Evolutionary conservation across 2,113 vertebrate species (phyloP).

Genomic region (Chionis minor): DNA sequence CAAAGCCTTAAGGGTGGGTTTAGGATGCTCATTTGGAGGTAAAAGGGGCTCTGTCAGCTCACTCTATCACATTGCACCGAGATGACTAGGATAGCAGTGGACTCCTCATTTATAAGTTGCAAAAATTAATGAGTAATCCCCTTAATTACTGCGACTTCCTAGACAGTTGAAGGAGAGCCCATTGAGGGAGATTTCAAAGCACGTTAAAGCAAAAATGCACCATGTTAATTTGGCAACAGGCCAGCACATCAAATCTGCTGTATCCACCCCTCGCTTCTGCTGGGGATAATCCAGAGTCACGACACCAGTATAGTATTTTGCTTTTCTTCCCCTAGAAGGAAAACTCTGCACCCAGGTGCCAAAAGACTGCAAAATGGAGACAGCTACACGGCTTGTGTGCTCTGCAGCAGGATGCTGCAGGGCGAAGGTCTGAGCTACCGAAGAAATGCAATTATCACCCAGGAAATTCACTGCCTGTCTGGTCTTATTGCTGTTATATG

Average conservation of each 20-base stretch:
- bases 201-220: neutral
- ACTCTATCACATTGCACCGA: neutral
- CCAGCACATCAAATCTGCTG: neutral
- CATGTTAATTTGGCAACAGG: neutral
- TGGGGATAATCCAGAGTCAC: neutral
- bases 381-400: neutral
- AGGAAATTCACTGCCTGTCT: conserved; percentile 28
- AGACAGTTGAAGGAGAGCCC: neutral
- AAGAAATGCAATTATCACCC: conserved; percentile 29
- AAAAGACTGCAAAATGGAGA: neutral
- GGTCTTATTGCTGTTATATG: neutral
- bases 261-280: neutral
- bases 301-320: neutral
- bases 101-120: neutral
- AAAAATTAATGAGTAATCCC: neutral
- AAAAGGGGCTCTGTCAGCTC: neutral
- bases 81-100: neutral
- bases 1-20: neutral
- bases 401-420: neutral
- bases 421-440: neutral
- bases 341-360: neutral
- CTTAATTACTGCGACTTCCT: neutral
- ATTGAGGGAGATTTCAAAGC: neutral
- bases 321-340: neutral
- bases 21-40: neutral